Evolutionary conservation across 1,140 invertebrate species (phyloP).

Genomic region (Plectrocnemia conspersa): DNA sequence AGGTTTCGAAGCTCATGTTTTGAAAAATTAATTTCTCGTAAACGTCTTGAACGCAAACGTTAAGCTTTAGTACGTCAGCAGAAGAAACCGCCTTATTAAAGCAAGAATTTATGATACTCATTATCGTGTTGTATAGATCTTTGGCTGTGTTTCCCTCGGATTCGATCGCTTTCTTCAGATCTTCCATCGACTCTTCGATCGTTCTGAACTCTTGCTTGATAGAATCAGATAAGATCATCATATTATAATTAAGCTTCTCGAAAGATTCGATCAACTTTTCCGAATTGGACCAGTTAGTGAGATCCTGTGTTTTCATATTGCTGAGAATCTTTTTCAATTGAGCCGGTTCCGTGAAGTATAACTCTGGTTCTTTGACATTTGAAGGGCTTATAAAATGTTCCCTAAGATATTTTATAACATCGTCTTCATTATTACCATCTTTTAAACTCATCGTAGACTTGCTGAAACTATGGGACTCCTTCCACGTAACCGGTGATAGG

Average conservation of each 20-base stretch:
- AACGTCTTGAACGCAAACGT: slow-evolving; percentile 60
- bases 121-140: slow-evolving; percentile 46
- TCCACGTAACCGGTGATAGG: slow-evolving; percentile 56
- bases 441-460: slow-evolving; percentile 8
- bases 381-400: slow-evolving; percentile 29
- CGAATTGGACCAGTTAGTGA: slow-evolving; percentile 59
- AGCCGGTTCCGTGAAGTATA: slow-evolving; percentile 56
- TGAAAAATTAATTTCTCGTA: slow-evolving; percentile 58
- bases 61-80: slow-evolving; percentile 53
- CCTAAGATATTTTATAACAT: slow-evolving; percentile 15
- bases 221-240: slow-evolving; percentile 40
- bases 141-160: slow-evolving; percentile 44
- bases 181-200: slow-evolving; percentile 39
- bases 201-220: slow-evolving; percentile 41
- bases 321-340: slow-evolving; percentile 55
- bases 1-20: slow-evolving; percentile 52
- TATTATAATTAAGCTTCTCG: slow-evolving; percentile 49
- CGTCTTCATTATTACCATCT: slow-evolving; percentile 36
- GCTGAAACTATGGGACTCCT: slow-evolving; percentile 34
- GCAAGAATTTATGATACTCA: slow-evolving; percentile 44
- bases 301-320: slow-evolving; percentile 59
- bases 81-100: slow-evolving; percentile 54
- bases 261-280: slow-evolving; percentile 57
- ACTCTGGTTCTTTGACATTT: slow-evolving; percentile 42
- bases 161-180: slow-evolving; percentile 32